Evolutionary conservation across 2,797 vertebrate species (phyloP), one percentile per base, ranked within the genome.

Genomic region (Danio aesculapii): DNA sequence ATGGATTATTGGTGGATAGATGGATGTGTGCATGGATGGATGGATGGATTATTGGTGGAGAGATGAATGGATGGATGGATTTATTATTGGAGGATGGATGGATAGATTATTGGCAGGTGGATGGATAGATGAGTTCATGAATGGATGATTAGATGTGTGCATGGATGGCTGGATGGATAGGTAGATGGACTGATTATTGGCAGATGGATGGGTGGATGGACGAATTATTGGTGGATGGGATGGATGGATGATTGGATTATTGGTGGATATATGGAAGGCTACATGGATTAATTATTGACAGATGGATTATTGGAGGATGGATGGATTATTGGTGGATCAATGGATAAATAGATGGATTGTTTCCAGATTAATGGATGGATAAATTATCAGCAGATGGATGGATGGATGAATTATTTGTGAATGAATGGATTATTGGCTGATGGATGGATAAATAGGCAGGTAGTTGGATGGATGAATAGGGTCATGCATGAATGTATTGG

Each of bases 401-500:
- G 3, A 30, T 30, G 30, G 30, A 30, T 30, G 30, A 30, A 30
- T 30, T 30, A 30, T 30, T 30, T 30, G 30, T 30, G 30, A 30
- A 30, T 30, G 30, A 3, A 30, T 30, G 30, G 2, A n/a, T 6
- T 30, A 30, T 30, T 30, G 30, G 30, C 30, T 0, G 14, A 63
- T 8, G 6, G 6, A 16, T 41, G 11, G 49, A 5, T 2, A n/a
- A 9, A 57, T 6, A 1, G 58, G 14, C 2, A 4, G 14, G 43
- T 0, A 5, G 30, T 11, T 58, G 0, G n/a, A 55, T 17, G 17
- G 53, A 55, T 6, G 1, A n/a, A 55, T 55, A 5, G 4, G 8
- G 1, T 1, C 8, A 63, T 1, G 0, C 4, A 64, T 6, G 0
- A 30, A 41, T 5, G 0, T 39, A 62, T 16, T 0, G 8, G 4